phyloP scores from a whole-genome alignment of 1,140 invertebrate species.

The Rhopalosiphum padi region DNA sequence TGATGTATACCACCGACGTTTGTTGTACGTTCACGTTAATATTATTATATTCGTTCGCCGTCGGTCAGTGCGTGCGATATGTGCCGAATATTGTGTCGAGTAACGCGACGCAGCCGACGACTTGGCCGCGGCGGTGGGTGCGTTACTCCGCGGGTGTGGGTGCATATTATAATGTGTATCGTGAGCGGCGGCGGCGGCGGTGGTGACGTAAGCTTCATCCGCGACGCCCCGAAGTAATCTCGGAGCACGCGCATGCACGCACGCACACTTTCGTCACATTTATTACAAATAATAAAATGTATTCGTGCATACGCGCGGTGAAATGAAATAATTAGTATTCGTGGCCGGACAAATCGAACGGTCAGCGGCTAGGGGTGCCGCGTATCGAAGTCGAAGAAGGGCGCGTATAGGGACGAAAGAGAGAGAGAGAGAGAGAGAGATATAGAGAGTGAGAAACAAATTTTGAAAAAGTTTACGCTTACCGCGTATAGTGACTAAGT shows the following conservation, averaged over 20 bases:
- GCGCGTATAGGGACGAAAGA: neutral
- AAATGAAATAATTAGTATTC: neutral
- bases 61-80: neutral
- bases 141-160: neutral
- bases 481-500: neutral
- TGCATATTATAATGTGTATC: neutral
- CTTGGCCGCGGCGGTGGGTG: neutral
- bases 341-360: neutral
- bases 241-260: neutral
- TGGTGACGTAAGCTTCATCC: neutral
- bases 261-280: neutral
- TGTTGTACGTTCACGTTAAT: neutral
- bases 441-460: neutral
- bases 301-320: neutral
- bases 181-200: neutral
- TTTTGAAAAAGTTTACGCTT: neutral
- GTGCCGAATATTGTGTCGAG: neutral
- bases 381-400: neutral
- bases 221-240: slow-evolving; percentile 14
- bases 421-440: neutral
- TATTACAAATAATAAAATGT: too few species aligned
- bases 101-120: neutral
- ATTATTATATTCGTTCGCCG: neutral
- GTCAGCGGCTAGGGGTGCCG: neutral
- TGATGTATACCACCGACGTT: neutral